Evolutionary conservation across 2,113 vertebrate species (phyloP), one percentile per base, ranked within the genome.

Genomic region (Ophiodon elongatus): DNA sequence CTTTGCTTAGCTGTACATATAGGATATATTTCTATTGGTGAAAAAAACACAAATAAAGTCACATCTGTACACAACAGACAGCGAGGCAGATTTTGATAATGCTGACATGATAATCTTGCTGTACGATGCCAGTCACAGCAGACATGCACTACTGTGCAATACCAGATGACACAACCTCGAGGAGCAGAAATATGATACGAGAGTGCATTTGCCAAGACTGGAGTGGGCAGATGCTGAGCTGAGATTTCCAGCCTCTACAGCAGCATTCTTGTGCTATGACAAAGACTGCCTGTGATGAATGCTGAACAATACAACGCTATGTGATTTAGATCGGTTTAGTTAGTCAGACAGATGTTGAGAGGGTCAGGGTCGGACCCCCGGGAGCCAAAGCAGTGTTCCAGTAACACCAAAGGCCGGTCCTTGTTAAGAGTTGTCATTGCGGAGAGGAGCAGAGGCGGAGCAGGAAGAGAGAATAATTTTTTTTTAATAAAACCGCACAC

Each of bases 391-490:
- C 47, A 60, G 73, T 67, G 64, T 47, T 85, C 80, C 80, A 85
- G 75, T 76, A 80, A 39, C 71, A 54, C 56, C 79, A 85, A 82
- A 78, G 57, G 77, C 79, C 68, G 70, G 78, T 89, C 83, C 78
- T 69, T 76, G 82, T 87, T 77, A 31, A 23, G 45, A 66, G 62
- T 14, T 39, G 37, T 62, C 84, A 80, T 8, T 62, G 83, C 62
- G 64, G 80, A 85, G 87, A 82, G 80, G 60, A 39, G n/a, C n/a
- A n/a, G n/a, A n/a, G n/a, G n/a, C n/a, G 73, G 87, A 90, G 87
- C 76, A 57, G 70, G 47, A 72, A 57, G 37, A 52, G 14, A 15
- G 25, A 27, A 56, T 35, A 37, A 50, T n/a, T n/a, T n/a, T n/a
- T n/a, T n/a, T n/a, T n/a, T n/a, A 50, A 50, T 21, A 50, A 50